Conservation (phyloP, 37 sponge, comb jelly and placozoan species). For the Spongilla lacustris region DNA sequence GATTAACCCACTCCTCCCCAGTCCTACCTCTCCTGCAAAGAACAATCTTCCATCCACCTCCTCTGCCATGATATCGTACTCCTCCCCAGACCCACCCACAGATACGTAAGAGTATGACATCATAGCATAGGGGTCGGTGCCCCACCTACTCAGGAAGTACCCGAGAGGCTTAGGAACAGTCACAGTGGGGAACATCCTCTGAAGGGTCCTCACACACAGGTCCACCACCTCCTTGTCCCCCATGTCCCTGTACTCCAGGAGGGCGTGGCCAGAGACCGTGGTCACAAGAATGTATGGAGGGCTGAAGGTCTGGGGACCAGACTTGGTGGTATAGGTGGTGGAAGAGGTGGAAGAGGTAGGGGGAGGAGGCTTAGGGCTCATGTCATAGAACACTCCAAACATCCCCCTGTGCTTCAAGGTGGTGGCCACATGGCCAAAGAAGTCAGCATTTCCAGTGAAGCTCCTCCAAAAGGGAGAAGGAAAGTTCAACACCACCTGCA, state of each 20-base stretch:
- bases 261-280: slow-evolving; percentile 73
- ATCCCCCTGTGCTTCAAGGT: slow-evolving; percentile 63
- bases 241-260: slow-evolving; percentile 50
- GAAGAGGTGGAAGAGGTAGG: not conserved
- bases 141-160: slow-evolving; percentile 75
- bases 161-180: slow-evolving; percentile 60
- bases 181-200: slow-evolving; percentile 73
- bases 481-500: slow-evolving; percentile 80
- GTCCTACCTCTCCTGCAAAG: slow-evolving; percentile 92
- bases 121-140: slow-evolving; percentile 60
- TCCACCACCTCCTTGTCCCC: slow-evolving; percentile 52
- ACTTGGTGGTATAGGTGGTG: not conserved
- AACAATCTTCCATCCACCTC: slow-evolving; percentile 52
- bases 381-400: slow-evolving; percentile 87
- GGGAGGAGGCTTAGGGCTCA: slow-evolving; percentile 24
- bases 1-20: not conserved
- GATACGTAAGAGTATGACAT: slow-evolving; percentile 91
- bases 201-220: slow-evolving; percentile 54
- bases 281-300: slow-evolving; percentile 64
- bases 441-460: slow-evolving; percentile 72
- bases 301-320: not conserved
- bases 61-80: slow-evolving; percentile 82
- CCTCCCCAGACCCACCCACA: slow-evolving; percentile 73
- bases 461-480: slow-evolving; percentile 75
- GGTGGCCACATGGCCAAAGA: slow-evolving; percentile 82